A percentile compares a stretch with the other conserved stretches of the same genome.
Evolutionary conservation across 2,888 invertebrate species (phyloP).

Genomic region (Torymus texanus): DNA sequence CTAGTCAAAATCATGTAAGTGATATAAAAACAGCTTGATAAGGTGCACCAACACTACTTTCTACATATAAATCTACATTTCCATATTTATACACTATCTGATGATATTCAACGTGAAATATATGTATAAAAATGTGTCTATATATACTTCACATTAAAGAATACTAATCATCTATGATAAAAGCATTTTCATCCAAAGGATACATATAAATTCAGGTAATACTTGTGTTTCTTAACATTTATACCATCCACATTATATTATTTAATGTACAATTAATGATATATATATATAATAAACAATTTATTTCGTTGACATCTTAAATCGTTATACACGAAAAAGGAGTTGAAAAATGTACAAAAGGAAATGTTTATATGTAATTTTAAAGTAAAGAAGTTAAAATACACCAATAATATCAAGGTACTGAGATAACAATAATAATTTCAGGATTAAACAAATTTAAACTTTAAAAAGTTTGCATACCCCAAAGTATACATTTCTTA

Average conservation of each 20-base stretch:
- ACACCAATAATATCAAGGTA: slow-evolving; percentile 18
- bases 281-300: no score
- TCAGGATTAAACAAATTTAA: slow-evolving; percentile 25
- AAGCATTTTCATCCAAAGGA: slow-evolving; percentile 23
- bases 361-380: slow-evolving; percentile 8
- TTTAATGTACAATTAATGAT: no score
- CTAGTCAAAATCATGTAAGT: slow-evolving; percentile 57
- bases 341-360: slow-evolving; percentile 12
- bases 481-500: slow-evolving; percentile 72
- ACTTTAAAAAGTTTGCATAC: slow-evolving; percentile 61
- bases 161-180: slow-evolving; percentile 27
- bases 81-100: slow-evolving; percentile 22
- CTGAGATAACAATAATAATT: background rate
- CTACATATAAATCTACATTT: slow-evolving; percentile 64
- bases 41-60: slow-evolving; percentile 69
- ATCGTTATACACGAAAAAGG: background rate
- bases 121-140: slow-evolving; percentile 30
- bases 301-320: slow-evolving; percentile 7
- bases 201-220: background rate
- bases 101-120: slow-evolving; percentile 13
- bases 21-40: slow-evolving; percentile 69
- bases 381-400: background rate
- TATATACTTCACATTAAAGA: slow-evolving; percentile 20
- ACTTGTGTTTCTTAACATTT: background rate
- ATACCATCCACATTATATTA: no score